Evolutionary conservation across 2,113 vertebrate species (phyloP).

Genomic region (Carassius auratus): DNA sequence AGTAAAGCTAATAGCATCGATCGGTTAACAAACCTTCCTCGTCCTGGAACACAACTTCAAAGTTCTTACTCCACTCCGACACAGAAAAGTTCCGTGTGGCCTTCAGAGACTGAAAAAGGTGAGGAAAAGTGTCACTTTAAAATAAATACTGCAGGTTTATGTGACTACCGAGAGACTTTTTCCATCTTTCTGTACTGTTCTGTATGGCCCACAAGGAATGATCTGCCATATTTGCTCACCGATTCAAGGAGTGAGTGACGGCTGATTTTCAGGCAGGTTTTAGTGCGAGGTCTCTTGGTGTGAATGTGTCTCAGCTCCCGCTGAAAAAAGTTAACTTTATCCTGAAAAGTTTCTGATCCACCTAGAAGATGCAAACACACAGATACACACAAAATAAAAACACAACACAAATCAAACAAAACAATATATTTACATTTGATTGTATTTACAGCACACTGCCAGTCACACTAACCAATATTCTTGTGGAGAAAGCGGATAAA

Average conservation of each 20-base stretch:
- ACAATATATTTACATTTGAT: neutral
- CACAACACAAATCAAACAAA: neutral
- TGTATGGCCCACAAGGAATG: too few relatives aligned
- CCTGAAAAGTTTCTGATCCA: slow-evolving; percentile 98
- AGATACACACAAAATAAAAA: neutral
- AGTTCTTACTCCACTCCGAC: slow-evolving; percentile 99
- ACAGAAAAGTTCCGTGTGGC: slow-evolving; percentile 95
- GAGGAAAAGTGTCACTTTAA: neutral
- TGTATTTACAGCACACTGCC: neutral
- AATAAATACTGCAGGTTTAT: neutral
- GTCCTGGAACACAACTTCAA: slow-evolving; percentile 97
- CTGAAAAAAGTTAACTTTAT: slow-evolving; percentile 98
- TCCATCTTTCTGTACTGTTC: neutral
- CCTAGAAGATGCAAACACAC: slow-evolving; percentile 70
- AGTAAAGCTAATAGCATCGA: neutral
- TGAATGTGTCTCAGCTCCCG: slow-evolving; percentile 93
- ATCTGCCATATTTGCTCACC: slow-evolving; percentile 71
- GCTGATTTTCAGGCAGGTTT: slow-evolving; percentile 92
- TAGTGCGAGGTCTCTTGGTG: slow-evolving; percentile 91
- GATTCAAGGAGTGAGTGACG: slow-evolving; percentile 89
- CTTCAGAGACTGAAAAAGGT: slow-evolving; percentile 85
- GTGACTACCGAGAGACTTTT: neutral
- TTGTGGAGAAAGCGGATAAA: slow-evolving; percentile 98
- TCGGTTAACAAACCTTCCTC: slow-evolving; percentile 87
- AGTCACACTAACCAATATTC: slow-evolving; percentile 88